Evolutionary conservation across 2,888 invertebrate genomes (phyloP), one percentile per base, ranked within the genome.

Genomic region (Callosobruchus maculatus): DNA sequence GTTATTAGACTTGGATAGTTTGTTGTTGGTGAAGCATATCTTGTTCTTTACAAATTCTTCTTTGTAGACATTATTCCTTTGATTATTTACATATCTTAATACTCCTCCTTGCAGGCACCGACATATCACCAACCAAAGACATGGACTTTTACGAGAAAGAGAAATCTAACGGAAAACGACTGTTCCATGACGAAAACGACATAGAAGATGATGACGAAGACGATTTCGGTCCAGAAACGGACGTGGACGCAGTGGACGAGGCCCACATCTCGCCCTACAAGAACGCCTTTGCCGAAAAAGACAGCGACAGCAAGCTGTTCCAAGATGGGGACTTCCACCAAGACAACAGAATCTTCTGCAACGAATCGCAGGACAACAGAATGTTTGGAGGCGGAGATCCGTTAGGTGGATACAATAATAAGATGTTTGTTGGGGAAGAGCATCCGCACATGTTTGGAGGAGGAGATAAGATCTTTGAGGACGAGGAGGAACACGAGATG

Each of bases 181-280:
- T 80, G 68, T 80, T 81, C 80, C n/a, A n/a, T n/a, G 73, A 71
- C n/a, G 68, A 22, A 18, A 9, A 1, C 68, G 68, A n/a, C n/a
- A n/a, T n/a, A n/a, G n/a, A n/a, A n/a, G n/a, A n/a, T n/a, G n/a
- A n/a, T n/a, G n/a, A 68, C 21, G 66, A 49, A 3, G 91, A 91
- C 76, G 93, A 94, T 85, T 89, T 93, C 78, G 94, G 94, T 2
- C 93, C 93, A 0, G 94, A 94, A 88, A 93, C 93, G 0, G 92
- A 93, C 78, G 93, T 94, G 13, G 94, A 94, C 85, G 90, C 90
- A 26, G 89, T 91, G 73, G 89, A 91, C 78, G 91, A 49, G 1
- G 4, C 49, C 1, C 49, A 49, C 1, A 18, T 91, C 76, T 88
- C 87, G 2, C 77, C 83, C 1, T 85, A 87, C 21, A 85, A 87